Evolutionary conservation across 2,113 vertebrate species (phyloP).

Genomic region (Sturnira hondurensis): DNA sequence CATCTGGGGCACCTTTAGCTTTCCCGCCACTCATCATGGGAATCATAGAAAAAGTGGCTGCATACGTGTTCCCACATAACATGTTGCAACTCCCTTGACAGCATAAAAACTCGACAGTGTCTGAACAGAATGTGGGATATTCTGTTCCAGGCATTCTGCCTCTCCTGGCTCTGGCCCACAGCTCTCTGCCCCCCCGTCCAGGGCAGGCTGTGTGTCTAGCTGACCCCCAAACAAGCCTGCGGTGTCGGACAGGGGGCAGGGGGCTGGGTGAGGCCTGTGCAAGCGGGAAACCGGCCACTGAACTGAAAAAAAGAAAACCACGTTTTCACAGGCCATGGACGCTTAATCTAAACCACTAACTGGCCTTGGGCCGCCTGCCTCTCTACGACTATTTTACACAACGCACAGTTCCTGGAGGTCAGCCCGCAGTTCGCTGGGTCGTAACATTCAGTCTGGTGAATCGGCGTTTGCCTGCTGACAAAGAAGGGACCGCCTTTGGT

Average conservation of each 20-base stretch:
- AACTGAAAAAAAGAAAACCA: no score
- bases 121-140: neutral
- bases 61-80: neutral
- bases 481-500: neutral
- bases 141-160: neutral
- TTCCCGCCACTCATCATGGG: neutral
- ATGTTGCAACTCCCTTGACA: neutral
- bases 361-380: neutral
- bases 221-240: no score
- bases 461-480: neutral
- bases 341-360: neutral
- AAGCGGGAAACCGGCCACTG: no score
- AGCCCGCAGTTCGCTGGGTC: neutral
- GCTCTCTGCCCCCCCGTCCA: neutral
- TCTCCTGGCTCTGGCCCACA: neutral
- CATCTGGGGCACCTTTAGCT: neutral
- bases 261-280: no score
- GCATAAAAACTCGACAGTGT: neutral
- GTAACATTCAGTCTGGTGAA: neutral
- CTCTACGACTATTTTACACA: neutral
- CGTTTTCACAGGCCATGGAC: neutral
- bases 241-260: no score
- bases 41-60: neutral
- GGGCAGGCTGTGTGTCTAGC: no score
- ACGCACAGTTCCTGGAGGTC: neutral